Conservation (phyloP, 2,888 invertebrate genomes). For the Eudasyphora cyanicolor region DNA sequence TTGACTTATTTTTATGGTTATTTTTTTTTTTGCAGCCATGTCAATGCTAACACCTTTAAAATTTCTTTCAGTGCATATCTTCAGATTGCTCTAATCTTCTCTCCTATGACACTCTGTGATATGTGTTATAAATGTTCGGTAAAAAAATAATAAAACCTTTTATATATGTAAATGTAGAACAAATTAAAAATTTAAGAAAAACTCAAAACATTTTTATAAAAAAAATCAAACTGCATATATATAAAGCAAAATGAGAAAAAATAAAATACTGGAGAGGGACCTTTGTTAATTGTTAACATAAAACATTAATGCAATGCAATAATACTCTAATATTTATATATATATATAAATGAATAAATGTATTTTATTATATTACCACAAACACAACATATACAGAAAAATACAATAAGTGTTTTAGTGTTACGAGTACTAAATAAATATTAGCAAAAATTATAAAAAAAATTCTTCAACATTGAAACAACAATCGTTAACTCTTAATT, state of each 20-base stretch:
- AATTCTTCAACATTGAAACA: conserved; percentile 15
- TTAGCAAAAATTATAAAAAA: conserved; percentile 38
- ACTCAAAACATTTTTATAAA: conserved; percentile 42
- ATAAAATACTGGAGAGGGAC: conserved; percentile 78
- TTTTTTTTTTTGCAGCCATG: no score
- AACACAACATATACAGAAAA: conserved; percentile 13
- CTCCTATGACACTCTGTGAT: conserved; percentile 51
- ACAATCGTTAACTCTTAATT: not conserved
- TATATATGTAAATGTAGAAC: conserved; percentile 47
- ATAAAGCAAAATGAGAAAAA: conserved; percentile 37
- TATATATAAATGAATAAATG: conserved; percentile 32
- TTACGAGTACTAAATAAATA: conserved; percentile 4
- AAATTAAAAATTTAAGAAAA: conserved; percentile 50
- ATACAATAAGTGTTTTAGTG: conserved; percentile 55
- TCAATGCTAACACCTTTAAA: no score
- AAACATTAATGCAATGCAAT: conserved; percentile 28
- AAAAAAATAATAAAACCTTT: conserved; percentile 32
- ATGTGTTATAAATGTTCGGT: conserved; percentile 40
- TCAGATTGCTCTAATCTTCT: no score
- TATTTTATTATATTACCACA: conserved; percentile 46
- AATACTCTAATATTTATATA: not conserved
- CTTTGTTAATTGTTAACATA: conserved; percentile 74
- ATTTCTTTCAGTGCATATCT: no score
- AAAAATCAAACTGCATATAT: conserved; percentile 27
- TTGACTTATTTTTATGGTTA: no score